Evolutionary conservation across 2,888 invertebrate species (phyloP).

Genomic region (Drosophila affinis): DNA sequence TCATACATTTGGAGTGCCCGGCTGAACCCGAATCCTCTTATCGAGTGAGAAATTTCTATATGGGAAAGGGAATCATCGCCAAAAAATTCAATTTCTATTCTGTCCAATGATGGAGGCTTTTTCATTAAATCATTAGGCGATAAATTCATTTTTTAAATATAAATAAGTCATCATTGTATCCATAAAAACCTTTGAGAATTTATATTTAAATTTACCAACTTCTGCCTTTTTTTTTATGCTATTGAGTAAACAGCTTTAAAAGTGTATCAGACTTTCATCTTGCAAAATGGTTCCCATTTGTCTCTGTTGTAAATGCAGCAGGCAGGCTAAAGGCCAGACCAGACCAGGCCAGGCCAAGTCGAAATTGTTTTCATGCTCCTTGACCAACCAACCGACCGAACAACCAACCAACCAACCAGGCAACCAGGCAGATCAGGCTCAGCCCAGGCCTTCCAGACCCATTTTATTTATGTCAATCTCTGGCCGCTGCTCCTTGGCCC

Average conservation of each 20-base stretch:
- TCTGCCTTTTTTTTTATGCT: too few relatives aligned
- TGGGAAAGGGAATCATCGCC: too few relatives aligned
- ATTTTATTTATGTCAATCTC: constrained; percentile 75
- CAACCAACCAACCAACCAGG: constrained; percentile 5
- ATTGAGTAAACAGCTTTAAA: background rate
- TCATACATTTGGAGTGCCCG: background rate
- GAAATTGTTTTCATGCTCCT: constrained; percentile 68
- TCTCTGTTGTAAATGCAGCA: constrained; percentile 29
- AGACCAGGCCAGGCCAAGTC: constrained; percentile 37
- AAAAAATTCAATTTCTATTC: too few relatives aligned
- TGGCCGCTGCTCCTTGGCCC: constrained; percentile 39
- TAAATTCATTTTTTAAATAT: too few relatives aligned
- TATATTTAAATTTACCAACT: too few relatives aligned
- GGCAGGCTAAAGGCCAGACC: background rate
- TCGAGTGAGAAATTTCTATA: too few relatives aligned
- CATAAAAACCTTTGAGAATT: too few relatives aligned
- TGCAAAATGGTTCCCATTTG: constrained; percentile 16
- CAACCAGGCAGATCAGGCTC: background rate
- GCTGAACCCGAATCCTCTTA: too few relatives aligned
- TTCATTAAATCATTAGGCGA: too few relatives aligned
- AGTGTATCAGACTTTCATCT: constrained; percentile 40
- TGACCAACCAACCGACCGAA: constrained; percentile 36
- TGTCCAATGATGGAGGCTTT: too few relatives aligned
- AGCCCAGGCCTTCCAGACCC: constrained; percentile 41
- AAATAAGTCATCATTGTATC: too few relatives aligned